Evolutionary conservation across 2,113 vertebrate species (phyloP).

Genomic region (Caranx melampygus): DNA sequence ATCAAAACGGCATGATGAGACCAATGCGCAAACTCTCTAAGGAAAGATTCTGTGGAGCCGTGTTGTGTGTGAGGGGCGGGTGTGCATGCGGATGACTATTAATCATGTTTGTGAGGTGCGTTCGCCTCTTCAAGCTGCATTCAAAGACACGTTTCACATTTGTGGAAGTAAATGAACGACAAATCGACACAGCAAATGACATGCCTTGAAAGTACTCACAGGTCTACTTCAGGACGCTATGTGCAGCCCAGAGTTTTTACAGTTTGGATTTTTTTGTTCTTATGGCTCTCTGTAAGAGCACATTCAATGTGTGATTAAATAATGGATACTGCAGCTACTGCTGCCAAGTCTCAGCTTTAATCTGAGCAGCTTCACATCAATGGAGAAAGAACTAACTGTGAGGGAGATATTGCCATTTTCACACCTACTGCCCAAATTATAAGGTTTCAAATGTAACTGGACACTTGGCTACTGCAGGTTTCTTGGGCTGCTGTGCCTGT

Average conservation of each 20-base stretch:
- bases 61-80: not conserved
- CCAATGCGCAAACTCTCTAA: not conserved
- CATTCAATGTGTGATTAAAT: not conserved
- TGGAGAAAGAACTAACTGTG: not conserved
- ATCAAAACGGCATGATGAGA: slow-evolving; percentile 22
- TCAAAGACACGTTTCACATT: slow-evolving; percentile 23
- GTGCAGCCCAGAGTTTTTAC: not conserved
- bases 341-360: not conserved
- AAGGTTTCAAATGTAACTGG: no score
- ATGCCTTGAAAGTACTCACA: slow-evolving; percentile 6
- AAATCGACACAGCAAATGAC: slow-evolving; percentile 16
- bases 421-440: no score
- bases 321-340: not conserved
- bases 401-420: not conserved
- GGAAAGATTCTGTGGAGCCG: not conserved
- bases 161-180: slow-evolving; percentile 21
- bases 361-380: not conserved
- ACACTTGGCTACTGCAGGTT: no score
- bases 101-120: slow-evolving; percentile 25
- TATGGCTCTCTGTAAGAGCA: not conserved
- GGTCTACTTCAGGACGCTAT: not conserved
- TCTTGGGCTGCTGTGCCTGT: no score
- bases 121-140: slow-evolving; percentile 17
- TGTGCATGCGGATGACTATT: not conserved
- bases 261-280: not conserved